These are phyloP conservation scores for Edolisoma coerulescens DNA, from an alignment of 2,113 vertebrate species.

Conservation along the genomic window DNA sequence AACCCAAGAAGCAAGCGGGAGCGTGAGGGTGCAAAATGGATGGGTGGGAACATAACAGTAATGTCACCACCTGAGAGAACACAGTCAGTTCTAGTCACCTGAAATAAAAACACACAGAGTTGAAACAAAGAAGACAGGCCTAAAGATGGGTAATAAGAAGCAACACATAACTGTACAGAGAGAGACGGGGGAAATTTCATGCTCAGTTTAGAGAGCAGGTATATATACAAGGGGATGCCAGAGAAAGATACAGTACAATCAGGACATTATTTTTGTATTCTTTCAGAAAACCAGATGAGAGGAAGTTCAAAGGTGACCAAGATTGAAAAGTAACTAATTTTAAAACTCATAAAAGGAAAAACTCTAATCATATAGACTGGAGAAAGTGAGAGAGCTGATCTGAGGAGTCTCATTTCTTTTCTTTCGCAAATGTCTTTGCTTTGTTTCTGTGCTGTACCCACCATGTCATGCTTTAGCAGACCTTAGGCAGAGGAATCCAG, in stretches of 20 bases:
- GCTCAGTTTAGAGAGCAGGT: not conserved
- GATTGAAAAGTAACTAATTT: constrained; percentile 47
- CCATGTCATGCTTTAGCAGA: not conserved
- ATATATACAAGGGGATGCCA: not conserved
- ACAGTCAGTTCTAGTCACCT: not conserved
- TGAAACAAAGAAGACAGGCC: not conserved
- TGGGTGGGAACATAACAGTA: not conserved
- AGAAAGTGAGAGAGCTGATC: constrained; percentile 33
- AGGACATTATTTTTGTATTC: not conserved
- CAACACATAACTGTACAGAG: not conserved
- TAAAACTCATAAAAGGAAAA: constrained; percentile 46
- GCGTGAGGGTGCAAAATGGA: not conserved
- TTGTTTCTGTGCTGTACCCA: not conserved
- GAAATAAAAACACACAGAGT: not conserved
- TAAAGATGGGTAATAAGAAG: not conserved
- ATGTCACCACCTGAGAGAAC: not conserved
- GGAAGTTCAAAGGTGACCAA: constrained; percentile 54
- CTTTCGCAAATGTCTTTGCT: not conserved
- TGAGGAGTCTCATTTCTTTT: constrained; percentile 10
- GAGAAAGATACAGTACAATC: not conserved
- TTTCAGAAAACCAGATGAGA: constrained; percentile 27
- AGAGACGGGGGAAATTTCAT: not conserved
- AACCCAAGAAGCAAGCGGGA: not conserved
- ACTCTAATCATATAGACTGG: not conserved
- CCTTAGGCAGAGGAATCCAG: not conserved